Conservation (phyloP, 2,797 vertebrate species). For the Pseudomugil gertrudae region DNA sequence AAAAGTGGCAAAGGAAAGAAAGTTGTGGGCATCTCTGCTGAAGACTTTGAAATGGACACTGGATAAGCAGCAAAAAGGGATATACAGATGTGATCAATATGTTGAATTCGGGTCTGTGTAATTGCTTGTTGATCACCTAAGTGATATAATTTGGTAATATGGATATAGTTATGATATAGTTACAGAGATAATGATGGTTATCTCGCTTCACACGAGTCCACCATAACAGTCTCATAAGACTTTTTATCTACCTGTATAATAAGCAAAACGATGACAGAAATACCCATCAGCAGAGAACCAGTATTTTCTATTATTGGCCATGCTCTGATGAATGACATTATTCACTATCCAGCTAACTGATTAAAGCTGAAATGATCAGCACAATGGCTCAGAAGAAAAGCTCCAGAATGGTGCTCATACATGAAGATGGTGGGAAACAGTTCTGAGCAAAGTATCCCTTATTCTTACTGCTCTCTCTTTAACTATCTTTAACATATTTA, state of each 20-base stretch:
- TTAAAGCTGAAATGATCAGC: conserved; percentile 12
- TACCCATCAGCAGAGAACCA: not conserved
- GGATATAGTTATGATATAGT: no score
- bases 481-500: conserved; percentile 27
- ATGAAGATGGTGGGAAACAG: conserved; percentile 4
- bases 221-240: no score
- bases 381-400: not conserved
- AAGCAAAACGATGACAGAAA: not conserved
- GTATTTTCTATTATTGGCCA: not conserved
- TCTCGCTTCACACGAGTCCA: no score
- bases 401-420: not conserved
- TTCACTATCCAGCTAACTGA: not conserved
- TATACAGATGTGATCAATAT: no score
- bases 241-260: not conserved
- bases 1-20: no score
- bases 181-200: no score
- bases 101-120: no score
- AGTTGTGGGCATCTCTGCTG: no score
- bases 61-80: no score
- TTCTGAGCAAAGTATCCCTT: conserved; percentile 25
- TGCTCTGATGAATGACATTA: conserved; percentile 9
- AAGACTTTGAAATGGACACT: no score
- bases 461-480: conserved; percentile 23
- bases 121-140: no score
- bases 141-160: no score